A percentile compares a stretch with the other conserved stretches of the same genome.
Conservation (phyloP, 2,797 vertebrate genomes). For the Chiropotes sagulatus region DNA sequence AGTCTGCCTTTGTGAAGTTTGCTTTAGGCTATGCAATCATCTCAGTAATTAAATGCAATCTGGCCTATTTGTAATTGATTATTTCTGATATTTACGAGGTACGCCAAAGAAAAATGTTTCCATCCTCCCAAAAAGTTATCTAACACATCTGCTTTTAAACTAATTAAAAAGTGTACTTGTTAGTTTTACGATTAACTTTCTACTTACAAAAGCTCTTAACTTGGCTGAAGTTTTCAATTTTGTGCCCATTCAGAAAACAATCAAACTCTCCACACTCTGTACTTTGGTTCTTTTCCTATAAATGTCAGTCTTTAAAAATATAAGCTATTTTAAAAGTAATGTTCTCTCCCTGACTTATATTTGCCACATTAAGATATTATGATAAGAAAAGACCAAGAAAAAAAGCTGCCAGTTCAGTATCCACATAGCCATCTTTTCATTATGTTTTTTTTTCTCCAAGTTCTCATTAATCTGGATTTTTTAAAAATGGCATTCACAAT, state of each 20-base stretch:
- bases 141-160: constrained; percentile 17
- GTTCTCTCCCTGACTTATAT: not conserved
- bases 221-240: not conserved
- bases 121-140: not conserved
- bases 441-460: not conserved
- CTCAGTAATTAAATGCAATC: constrained; percentile 73
- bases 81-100: constrained; percentile 78
- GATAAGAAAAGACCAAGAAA: not conserved
- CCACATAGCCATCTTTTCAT: not conserved
- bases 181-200: constrained; percentile 60
- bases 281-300: not conserved
- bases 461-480: not conserved
- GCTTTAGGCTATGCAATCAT: constrained; percentile 34
- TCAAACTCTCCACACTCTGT: not conserved
- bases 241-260: not conserved
- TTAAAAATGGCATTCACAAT: not conserved
- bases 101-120: constrained; percentile 85
- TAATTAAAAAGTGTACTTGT: constrained; percentile 11
- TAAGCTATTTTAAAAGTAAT: not conserved
- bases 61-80: constrained; percentile 68
- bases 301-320: not conserved
- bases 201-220: not conserved
- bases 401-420: not conserved
- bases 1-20: constrained; percentile 54
- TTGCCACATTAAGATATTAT: not conserved